Conservation (phyloP, 2,888 invertebrate species). For the Metallyticus violacea region DNA sequence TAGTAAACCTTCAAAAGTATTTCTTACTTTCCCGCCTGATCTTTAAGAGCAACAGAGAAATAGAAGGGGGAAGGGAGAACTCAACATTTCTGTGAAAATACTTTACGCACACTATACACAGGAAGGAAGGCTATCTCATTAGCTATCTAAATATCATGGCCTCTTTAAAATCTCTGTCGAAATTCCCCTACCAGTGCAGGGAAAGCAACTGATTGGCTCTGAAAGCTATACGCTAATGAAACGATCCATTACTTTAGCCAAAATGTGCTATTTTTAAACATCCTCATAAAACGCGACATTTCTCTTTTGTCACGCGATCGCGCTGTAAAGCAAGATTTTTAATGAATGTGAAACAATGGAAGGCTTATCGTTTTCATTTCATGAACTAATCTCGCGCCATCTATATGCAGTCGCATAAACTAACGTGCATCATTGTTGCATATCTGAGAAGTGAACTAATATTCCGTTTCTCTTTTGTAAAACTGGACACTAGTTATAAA, state of each 20-base stretch:
- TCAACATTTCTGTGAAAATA: no score
- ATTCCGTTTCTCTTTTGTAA: no score
- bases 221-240: no score
- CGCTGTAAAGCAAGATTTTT: not conserved
- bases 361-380: not conserved
- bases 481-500: no score
- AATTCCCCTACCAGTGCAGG: not conserved
- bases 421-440: not conserved
- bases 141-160: no score
- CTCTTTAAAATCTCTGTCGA: no score
- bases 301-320: not conserved
- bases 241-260: not conserved
- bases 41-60: no score
- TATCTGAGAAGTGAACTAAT: not conserved
- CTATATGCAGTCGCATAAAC: not conserved
- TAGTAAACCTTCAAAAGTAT: no score
- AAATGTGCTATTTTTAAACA: slow-evolving; percentile 23
- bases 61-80: no score
- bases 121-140: no score
- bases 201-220: not conserved
- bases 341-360: not conserved
- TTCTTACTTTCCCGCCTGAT: no score
- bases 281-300: slow-evolving; percentile 27
- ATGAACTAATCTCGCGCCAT: not conserved
- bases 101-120: no score